Evolutionary conservation across 2,888 invertebrate genomes (phyloP).

Genomic region (Entomobrya proxima): DNA sequence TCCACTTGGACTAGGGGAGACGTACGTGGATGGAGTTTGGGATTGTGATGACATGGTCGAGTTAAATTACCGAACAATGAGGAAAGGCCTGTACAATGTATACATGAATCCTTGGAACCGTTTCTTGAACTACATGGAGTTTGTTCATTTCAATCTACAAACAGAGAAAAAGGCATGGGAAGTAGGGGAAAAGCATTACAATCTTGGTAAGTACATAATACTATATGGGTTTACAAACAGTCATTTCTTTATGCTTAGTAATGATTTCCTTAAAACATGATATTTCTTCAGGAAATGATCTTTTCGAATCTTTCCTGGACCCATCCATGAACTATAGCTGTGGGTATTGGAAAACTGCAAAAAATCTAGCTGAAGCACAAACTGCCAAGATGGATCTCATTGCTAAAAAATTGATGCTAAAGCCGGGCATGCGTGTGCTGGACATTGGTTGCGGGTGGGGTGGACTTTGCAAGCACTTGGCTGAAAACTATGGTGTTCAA

Average conservation of each 20-base stretch:
- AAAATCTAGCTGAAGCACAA: constrained; percentile 70
- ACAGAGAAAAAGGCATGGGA: constrained; percentile 69
- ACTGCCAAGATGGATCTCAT: constrained; percentile 72
- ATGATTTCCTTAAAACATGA: background rate
- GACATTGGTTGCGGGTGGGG: constrained; percentile 74
- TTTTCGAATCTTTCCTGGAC: constrained; percentile 71
- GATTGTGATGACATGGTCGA: constrained; percentile 63
- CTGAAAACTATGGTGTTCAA: constrained; percentile 69
- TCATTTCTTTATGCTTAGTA: background rate
- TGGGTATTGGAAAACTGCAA: constrained; percentile 73
- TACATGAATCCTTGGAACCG: constrained; percentile 70
- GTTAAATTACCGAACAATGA: constrained; percentile 61
- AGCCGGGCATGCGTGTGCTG: constrained; percentile 71
- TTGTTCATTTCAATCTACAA: constrained; percentile 70
- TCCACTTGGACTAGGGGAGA: constrained; percentile 59
- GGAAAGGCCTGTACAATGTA: constrained; percentile 52
- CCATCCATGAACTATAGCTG: constrained; percentile 72
- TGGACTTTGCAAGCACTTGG: constrained; percentile 70
- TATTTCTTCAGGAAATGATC: constrained; percentile 69
- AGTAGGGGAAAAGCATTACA: constrained; percentile 71
- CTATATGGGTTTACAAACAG: too few species aligned
- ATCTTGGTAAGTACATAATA: constrained; percentile 66
- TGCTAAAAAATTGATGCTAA: constrained; percentile 67
- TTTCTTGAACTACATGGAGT: constrained; percentile 68
- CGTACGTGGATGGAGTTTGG: constrained; percentile 65